These are phyloP conservation scores for Serinus canaria DNA, from an alignment of 2,113 vertebrate genomes.

Conservation along the genomic window DNA sequence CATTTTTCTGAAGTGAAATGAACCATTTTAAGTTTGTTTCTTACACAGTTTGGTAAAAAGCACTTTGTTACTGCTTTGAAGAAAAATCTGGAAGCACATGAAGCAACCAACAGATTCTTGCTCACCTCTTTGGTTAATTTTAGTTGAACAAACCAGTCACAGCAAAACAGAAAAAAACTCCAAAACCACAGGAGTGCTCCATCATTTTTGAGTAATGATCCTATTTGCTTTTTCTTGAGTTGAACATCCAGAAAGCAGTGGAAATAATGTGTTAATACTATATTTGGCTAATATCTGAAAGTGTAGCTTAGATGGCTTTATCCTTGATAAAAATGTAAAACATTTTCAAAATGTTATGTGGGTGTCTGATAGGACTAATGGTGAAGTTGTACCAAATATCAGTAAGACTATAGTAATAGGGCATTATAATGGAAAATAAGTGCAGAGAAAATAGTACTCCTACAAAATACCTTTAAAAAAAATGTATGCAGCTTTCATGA, in stretches of 20 bases:
- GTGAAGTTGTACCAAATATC: background rate
- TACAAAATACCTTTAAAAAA: background rate
- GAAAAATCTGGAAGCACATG: background rate
- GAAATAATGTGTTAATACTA: background rate
- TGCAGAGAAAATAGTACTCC: background rate
- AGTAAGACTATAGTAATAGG: background rate
- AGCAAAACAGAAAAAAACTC: background rate
- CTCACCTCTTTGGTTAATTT: conserved; percentile 7
- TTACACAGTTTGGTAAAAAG: background rate
- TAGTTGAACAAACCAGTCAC: background rate
- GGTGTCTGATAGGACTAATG: conserved; percentile 5
- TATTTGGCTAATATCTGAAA: background rate
- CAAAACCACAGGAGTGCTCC: background rate
- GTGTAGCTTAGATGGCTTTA: background rate
- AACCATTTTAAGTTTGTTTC: conserved; percentile 22
- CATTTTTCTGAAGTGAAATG: conserved; percentile 37
- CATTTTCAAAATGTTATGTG: background rate
- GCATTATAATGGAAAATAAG: background rate
- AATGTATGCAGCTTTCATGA: background rate
- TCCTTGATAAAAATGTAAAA: background rate
- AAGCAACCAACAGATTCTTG: background rate
- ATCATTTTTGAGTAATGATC: background rate
- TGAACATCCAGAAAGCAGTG: background rate
- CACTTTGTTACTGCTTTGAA: conserved; percentile 19
- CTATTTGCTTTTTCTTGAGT: background rate